Base-by-base conservation (phyloP, 1,140 invertebrate species). In the Drosophila mayri region DNA sequence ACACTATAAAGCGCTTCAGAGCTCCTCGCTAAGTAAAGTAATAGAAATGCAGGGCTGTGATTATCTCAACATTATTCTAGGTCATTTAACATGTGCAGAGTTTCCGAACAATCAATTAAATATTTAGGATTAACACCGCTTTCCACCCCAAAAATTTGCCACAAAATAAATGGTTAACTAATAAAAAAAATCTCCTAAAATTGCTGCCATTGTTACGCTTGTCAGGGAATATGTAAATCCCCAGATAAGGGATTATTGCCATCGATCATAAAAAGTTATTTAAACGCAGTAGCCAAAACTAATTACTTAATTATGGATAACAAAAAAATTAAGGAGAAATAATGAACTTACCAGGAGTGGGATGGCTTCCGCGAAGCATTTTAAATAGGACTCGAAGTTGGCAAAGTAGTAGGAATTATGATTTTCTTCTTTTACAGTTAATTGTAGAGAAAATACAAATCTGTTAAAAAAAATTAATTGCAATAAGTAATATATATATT, bases 1-100 rank as follows among this genome's bases (percentile, higher is more conserved):
- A 80, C 72, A 68, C 73, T 67, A 76, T 49, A 38, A 41, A 59
- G 7, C 12, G 20, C 16, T 30, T 30, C 10, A 11, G n/a, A 52
- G 28, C 38, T 52, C 46, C 14, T 35, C 22, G 4, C 30, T 18
- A 30, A 22, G 28, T 7, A 12, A 37, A 9, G 9, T 37, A 25
- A 37, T 38, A 38, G 8, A 61, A 61, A 61, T 43, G 30, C 12
- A 52, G 6, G 12, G 37, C 10, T 11, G 12, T 54, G 18, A 50
- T 37, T 25, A 32, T 54, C 30, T 37, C 9, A 25, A 4, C 5
- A 62, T 65, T 62, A 65, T 44, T 65, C 41, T 16, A 35, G 30
- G 43, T 62, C 32, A 44, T 46, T 37, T 62, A 43, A 37, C 40
- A 62, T 28, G 30, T 64, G 55, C 20, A 41, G 25, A 11, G 28